Evolutionary conservation across 2,113 vertebrate genomes (phyloP).

Genomic region (Falcunculus frontatus): DNA sequence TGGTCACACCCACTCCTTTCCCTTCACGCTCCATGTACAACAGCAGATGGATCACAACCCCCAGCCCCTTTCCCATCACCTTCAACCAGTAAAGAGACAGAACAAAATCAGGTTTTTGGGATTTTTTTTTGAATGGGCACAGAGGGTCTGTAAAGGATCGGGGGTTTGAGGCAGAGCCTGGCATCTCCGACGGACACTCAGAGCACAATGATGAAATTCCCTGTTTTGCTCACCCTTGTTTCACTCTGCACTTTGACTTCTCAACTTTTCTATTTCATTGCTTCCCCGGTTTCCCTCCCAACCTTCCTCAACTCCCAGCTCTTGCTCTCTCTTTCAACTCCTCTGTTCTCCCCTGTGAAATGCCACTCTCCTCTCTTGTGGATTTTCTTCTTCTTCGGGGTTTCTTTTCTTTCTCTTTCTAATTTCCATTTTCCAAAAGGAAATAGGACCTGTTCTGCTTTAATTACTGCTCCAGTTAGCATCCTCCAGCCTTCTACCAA

Average conservation of each 20-base stretch:
- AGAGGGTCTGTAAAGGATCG: accelerated
- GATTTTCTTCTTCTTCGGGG: not conserved
- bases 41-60: accelerated
- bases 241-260: not conserved
- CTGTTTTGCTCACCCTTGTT: accelerated
- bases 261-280: not conserved
- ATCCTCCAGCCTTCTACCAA: not conserved
- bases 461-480: slow-evolving; percentile 21
- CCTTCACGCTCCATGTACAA: not conserved
- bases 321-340: not conserved
- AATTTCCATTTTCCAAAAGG: slow-evolving; percentile 4
- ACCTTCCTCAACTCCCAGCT: not conserved
- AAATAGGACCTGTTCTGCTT: not conserved
- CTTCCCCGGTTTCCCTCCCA: not conserved
- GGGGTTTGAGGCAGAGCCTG: not conserved
- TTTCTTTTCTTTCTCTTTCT: not conserved
- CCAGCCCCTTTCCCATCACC: not conserved
- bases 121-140: not conserved
- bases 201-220: not conserved
- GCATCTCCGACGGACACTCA: accelerated
- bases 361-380: not conserved
- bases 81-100: not conserved
- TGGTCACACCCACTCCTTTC: not conserved
- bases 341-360: not conserved
- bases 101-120: not conserved